These are phyloP conservation scores for Laticauda laticaudata DNA, from an alignment of 2,113 vertebrate genomes.

Conservation along the genomic window DNA sequence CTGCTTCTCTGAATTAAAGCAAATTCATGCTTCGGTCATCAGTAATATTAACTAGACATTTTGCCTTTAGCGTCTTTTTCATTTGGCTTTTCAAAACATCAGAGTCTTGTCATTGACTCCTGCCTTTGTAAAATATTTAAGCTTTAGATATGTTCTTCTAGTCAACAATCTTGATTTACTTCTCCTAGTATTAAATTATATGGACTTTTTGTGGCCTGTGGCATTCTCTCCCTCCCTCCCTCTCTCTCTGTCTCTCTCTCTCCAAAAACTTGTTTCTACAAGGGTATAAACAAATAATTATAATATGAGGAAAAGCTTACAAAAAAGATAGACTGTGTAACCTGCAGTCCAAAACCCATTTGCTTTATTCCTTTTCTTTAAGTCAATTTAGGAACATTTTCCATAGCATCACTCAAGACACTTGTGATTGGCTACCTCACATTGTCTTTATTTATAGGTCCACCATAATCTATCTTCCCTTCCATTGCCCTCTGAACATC, in stretches of 20 bases:
- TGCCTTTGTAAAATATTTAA: neutral
- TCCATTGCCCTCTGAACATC: neutral
- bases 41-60: neutral
- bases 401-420: conserved; percentile 79
- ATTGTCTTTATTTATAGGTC: neutral
- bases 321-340: conserved; percentile 44
- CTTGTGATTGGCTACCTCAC: neutral
- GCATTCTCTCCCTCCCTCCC: neutral
- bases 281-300: conserved; percentile 54
- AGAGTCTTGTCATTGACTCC: neutral
- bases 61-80: neutral
- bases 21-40: neutral
- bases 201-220: neutral
- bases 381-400: conserved; percentile 13
- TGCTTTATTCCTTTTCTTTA: conserved; percentile 77
- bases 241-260: neutral
- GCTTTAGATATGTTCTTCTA: neutral
- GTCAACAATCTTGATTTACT: neutral
- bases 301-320: conserved; percentile 55
- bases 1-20: neutral
- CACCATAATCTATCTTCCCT: neutral
- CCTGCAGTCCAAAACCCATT: conserved; percentile 5
- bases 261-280: conserved; percentile 64
- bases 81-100: neutral
- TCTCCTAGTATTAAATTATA: neutral